Evolutionary conservation across 2,113 vertebrate genomes (phyloP).

Genomic region (Tragelaphus imberbis): DNA sequence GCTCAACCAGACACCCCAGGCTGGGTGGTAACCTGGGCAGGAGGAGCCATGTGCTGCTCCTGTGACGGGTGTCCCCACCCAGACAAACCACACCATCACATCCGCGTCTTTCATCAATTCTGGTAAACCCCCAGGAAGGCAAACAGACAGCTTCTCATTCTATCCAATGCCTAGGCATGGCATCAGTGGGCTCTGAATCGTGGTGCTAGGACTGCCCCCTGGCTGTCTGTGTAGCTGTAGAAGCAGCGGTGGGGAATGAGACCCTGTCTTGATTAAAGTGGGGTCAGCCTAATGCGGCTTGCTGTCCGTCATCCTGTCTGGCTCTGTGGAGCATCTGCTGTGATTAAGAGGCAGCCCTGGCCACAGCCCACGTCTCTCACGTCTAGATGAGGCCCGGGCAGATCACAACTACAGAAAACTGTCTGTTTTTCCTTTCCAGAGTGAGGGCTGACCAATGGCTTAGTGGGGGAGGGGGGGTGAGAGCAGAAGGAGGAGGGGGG

Average conservation of each 20-base stretch:
- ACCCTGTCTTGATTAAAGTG: neutral
- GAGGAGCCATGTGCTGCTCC: neutral
- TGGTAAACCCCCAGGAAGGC: neutral
- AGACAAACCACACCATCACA: neutral
- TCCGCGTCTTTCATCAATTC: neutral
- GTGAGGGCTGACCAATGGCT: neutral
- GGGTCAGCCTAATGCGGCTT: neutral
- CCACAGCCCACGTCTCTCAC: neutral
- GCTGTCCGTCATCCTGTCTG: neutral
- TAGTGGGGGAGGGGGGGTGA: neutral
- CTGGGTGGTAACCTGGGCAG: neutral
- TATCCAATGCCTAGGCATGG: neutral
- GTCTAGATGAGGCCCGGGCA: neutral
- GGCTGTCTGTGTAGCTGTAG: neutral
- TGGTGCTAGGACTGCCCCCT: neutral
- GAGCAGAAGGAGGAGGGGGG: neutral
- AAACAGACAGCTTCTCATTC: neutral
- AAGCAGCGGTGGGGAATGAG: no score
- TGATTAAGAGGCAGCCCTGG: neutral
- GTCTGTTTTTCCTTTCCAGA: neutral
- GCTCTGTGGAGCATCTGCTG: neutral
- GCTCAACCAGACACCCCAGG: neutral
- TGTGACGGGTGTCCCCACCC: fast-evolving
- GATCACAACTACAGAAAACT: neutral
- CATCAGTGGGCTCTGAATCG: fast-evolving